Evolutionary conservation across 2,888 invertebrate species (phyloP).

Genomic region (Meloe dianella): DNA sequence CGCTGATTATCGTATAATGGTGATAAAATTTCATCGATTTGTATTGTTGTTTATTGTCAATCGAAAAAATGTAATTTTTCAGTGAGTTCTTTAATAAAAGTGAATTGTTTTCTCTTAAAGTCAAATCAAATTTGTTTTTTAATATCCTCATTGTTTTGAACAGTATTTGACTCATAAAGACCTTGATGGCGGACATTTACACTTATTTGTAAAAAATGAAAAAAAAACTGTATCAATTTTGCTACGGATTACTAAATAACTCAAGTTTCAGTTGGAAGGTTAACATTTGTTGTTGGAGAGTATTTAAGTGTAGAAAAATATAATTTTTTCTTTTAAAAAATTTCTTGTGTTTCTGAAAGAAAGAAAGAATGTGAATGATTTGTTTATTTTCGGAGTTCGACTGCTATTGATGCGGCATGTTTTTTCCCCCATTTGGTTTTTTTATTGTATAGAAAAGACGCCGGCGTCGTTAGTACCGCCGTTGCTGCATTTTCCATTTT

Average conservation of each 20-base stretch:
- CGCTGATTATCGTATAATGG: background rate
- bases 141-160: background rate
- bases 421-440: background rate
- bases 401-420: slow-evolving; percentile 3
- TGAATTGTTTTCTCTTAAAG: background rate
- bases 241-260: too few species aligned
- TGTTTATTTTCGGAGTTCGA: background rate
- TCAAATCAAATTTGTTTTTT: background rate
- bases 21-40: background rate
- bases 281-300: too few species aligned
- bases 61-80: background rate
- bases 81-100: background rate
- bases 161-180: too few species aligned
- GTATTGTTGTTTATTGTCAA: background rate
- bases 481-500: slow-evolving; percentile 20
- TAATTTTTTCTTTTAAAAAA: background rate
- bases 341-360: background rate
- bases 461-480: slow-evolving; percentile 22
- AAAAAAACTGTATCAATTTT: too few species aligned
- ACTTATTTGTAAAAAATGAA: too few species aligned
- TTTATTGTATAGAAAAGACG: background rate
- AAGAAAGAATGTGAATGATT: background rate
- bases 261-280: too few species aligned
- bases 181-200: background rate
- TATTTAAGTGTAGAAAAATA: too few species aligned